Conservation (phyloP, 2,113 vertebrate genomes). For the Paraplagusia blochii region DNA sequence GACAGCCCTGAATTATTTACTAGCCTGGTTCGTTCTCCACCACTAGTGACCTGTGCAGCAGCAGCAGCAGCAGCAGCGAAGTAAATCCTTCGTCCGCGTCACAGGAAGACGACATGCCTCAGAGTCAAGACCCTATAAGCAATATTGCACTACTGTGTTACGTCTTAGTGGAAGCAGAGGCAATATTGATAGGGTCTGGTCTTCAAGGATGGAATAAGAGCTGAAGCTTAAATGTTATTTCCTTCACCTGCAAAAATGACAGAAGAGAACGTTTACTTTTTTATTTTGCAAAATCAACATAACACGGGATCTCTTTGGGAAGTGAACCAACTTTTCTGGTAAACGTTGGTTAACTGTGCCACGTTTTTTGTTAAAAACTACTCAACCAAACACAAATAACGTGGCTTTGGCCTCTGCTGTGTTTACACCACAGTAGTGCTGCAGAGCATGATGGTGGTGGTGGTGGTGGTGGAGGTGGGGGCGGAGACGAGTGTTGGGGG, state of each 20-base stretch:
- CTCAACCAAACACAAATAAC: too few species aligned
- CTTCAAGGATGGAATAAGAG: constrained; percentile 67
- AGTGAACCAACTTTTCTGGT: too few species aligned
- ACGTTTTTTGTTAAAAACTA: too few species aligned
- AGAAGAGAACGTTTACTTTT: too few species aligned
- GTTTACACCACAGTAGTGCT: too few species aligned
- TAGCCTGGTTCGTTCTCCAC: neutral
- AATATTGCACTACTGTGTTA: constrained; percentile 94
- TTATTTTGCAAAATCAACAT: too few species aligned
- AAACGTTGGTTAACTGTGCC: too few species aligned
- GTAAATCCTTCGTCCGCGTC: neutral
- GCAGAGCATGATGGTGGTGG: too few species aligned
- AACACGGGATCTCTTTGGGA: neutral
- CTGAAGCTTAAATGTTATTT: neutral
- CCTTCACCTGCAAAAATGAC: too few species aligned
- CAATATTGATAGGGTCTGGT: constrained; percentile 93
- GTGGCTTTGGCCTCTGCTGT: too few species aligned
- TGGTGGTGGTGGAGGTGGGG: neutral
- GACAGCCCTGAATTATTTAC: too few species aligned
- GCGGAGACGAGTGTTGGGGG: neutral
- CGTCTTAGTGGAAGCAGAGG: constrained; percentile 86
- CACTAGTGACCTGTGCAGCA: too few species aligned
- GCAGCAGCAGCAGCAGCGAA: neutral
- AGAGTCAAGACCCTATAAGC: constrained; percentile 95
- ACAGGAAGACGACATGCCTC: constrained; percentile 55